Evolutionary conservation across 2,797 vertebrate genomes (phyloP).

Genomic region (Falco cherrug): DNA sequence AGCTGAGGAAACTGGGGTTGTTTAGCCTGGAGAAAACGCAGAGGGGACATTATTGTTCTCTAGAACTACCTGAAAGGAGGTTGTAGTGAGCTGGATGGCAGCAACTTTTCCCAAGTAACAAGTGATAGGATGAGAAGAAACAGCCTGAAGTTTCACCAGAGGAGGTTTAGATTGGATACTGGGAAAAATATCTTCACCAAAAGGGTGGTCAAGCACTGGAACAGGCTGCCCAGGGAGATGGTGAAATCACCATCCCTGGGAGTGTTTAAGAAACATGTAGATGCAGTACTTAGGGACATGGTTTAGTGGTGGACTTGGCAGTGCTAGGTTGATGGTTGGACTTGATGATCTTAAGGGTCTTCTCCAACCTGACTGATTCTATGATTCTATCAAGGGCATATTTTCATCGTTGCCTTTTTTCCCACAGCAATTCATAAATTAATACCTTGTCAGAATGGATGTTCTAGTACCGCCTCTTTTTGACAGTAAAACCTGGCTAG

Average conservation of each 20-base stretch:
- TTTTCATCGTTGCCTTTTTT: neutral
- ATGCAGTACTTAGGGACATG: no score
- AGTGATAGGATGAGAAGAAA: neutral
- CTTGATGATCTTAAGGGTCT: neutral
- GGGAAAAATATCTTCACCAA: no score
- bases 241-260: no score
- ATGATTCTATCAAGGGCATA: neutral
- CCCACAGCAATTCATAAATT: neutral
- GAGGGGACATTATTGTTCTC: accelerated
- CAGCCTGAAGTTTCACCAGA: neutral
- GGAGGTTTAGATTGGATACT: no score
- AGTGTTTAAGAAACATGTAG: no score
- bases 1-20: neutral
- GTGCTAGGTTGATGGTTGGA: neutral
- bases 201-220: no score
- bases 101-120: neutral
- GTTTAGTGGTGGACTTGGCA: no score
- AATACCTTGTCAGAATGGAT: neutral
- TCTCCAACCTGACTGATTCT: neutral
- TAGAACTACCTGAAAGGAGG: neutral
- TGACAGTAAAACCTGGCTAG: neutral
- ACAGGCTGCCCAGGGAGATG: no score
- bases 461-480: neutral
- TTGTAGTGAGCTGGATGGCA: accelerated
- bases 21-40: neutral